These are phyloP conservation scores for Guaruba guarouba DNA, from an alignment of 2,113 vertebrate genomes.

Conservation along the genomic window DNA sequence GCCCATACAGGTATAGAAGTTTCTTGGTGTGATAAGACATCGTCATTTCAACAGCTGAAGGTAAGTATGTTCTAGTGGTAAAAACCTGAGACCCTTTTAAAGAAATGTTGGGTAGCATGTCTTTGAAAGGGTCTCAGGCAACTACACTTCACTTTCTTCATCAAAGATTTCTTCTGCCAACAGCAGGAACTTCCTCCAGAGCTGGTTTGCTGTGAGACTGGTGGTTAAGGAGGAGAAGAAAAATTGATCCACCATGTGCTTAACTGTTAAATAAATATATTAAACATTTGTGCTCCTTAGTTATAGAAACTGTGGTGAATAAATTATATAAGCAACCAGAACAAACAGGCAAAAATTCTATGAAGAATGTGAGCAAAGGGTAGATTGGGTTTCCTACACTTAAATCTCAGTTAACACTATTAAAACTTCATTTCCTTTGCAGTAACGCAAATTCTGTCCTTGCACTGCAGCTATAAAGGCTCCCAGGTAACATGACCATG, in stretches of 20 bases:
- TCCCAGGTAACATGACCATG: neutral
- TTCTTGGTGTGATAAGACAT: neutral
- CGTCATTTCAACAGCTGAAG: neutral
- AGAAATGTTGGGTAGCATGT: neutral
- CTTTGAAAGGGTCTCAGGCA: neutral
- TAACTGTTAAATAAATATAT: neutral
- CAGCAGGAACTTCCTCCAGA: neutral
- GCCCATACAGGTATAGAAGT: neutral
- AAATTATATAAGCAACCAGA: neutral
- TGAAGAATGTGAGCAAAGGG: neutral
- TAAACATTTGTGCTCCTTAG: neutral
- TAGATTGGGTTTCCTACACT: neutral
- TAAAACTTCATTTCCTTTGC: neutral
- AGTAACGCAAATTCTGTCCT: neutral
- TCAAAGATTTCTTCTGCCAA: neutral
- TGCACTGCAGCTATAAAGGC: neutral
- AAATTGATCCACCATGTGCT: neutral
- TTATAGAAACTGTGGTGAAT: neutral
- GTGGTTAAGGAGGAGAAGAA: neutral
- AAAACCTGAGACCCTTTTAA: neutral
- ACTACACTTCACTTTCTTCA: neutral
- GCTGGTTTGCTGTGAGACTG: neutral
- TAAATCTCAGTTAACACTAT: neutral
- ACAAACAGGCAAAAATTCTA: neutral
- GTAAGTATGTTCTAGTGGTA: neutral